These are phyloP conservation scores for Epiblema foenella DNA, from an alignment of 2,888 invertebrate genomes.

Conservation along the genomic window DNA sequence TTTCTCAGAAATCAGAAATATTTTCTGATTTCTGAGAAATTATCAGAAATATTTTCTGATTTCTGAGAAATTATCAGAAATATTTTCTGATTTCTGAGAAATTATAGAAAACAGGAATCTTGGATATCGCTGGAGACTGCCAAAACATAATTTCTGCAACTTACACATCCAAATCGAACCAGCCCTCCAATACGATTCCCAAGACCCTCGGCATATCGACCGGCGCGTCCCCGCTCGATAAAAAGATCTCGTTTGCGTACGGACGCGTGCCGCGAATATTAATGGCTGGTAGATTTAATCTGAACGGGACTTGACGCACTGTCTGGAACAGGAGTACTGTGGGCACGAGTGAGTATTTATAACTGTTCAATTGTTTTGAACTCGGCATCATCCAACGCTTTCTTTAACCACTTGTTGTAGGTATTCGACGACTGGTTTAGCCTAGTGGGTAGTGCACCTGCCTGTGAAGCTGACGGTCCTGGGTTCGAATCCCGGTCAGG, in stretches of 20 bases:
- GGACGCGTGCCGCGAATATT: constrained; percentile 81
- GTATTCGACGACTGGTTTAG: too few species aligned
- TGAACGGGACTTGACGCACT: constrained; percentile 45
- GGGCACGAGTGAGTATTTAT: neutral
- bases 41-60: neutral
- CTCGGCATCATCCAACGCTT: too few species aligned
- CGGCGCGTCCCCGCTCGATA: constrained; percentile 62
- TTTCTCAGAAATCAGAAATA: too few species aligned
- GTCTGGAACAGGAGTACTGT: constrained; percentile 2
- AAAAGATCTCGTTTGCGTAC: constrained; percentile 81
- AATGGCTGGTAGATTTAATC: constrained; percentile 82
- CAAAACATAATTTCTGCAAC: neutral
- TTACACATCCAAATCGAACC: constrained; percentile 3
- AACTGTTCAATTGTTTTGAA: too few species aligned
- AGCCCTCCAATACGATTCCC: constrained; percentile 17
- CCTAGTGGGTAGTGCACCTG: too few species aligned
- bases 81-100: neutral
- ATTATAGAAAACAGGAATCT: too few species aligned
- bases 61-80: neutral
- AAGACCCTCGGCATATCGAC: constrained; percentile 34
- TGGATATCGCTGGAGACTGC: too few species aligned
- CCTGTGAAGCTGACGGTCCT: too few species aligned
- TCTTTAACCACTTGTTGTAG: too few species aligned
- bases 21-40: neutral
- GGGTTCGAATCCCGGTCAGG: too few species aligned